phyloP scores from a whole-genome alignment of 2,888 invertebrate species.

The Ecdyonurus torrentis region DNA sequence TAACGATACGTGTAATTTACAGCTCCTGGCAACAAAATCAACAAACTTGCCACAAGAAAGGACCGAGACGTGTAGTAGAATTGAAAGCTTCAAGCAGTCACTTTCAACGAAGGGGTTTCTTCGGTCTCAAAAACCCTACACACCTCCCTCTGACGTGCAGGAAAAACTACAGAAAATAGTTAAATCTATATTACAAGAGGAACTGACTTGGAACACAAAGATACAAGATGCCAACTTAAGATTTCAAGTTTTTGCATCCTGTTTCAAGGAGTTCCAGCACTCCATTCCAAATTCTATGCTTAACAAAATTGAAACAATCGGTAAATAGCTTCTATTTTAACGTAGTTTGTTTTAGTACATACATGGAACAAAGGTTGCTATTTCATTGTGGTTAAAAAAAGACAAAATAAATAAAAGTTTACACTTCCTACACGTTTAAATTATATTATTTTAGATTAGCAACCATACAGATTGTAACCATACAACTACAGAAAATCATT shows the following conservation, averaged over 20 bases:
- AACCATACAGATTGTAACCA: too few species aligned
- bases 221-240: constrained; percentile 30
- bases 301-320: constrained; percentile 52
- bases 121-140: constrained; percentile 54
- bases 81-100: constrained; percentile 5
- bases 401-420: too few species aligned
- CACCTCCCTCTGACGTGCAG: constrained; percentile 47
- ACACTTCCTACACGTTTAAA: too few species aligned
- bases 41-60: background rate
- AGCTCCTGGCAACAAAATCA: background rate
- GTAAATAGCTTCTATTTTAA: too few species aligned
- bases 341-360: too few species aligned
- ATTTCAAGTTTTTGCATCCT: constrained; percentile 50
- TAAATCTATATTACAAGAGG: constrained; percentile 30
- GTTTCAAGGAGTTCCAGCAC: constrained; percentile 54
- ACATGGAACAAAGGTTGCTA: too few species aligned
- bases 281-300: constrained; percentile 67
- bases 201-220: constrained; percentile 21
- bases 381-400: too few species aligned
- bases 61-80: background rate
- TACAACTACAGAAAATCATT: too few species aligned
- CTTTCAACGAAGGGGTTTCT: constrained; percentile 37
- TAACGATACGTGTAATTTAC: too few species aligned
- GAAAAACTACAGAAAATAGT: constrained; percentile 44
- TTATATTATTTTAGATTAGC: too few species aligned